phyloP scores from a whole-genome alignment of 1,140 invertebrate species.

The Drosophila neocordata region DNA sequence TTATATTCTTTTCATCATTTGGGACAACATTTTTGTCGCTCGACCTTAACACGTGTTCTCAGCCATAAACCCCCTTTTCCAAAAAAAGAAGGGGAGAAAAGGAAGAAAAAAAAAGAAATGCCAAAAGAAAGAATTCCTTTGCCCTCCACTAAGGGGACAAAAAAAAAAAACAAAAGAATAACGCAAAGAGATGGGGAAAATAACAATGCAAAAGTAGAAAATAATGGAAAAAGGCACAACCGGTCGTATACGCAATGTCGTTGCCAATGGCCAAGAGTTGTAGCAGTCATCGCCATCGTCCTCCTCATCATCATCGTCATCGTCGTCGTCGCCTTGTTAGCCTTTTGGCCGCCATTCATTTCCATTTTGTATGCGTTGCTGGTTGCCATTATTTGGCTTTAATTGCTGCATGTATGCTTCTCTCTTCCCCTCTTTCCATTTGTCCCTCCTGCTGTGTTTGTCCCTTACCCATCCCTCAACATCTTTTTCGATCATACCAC shows the following conservation, averaged over 20 bases:
- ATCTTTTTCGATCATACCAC: constrained; percentile 2
- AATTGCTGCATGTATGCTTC: constrained; percentile 70
- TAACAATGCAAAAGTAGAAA: constrained; percentile 66
- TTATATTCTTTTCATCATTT: background rate
- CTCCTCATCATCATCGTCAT: constrained; percentile 30
- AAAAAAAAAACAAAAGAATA: constrained; percentile 23
- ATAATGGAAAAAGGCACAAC: constrained; percentile 54
- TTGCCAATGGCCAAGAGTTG: constrained; percentile 18
- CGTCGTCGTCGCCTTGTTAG: constrained; percentile 65
- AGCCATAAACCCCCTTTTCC: background rate
- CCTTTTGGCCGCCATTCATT: constrained; percentile 69
- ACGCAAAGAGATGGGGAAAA: constrained; percentile 13
- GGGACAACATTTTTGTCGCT: background rate
- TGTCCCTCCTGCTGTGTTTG: background rate
- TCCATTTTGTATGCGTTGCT: constrained; percentile 75
- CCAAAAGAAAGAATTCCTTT: background rate
- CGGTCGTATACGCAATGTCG: constrained; percentile 72
- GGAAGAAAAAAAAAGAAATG: background rate
- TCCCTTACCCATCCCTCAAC: background rate
- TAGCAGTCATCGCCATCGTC: constrained; percentile 30
- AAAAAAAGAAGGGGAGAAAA: background rate
- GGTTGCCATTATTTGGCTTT: constrained; percentile 77
- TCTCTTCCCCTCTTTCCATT: constrained; percentile 2
- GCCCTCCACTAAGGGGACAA: constrained; percentile 17
- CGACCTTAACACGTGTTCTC: constrained; percentile 5